phyloP scores from a whole-genome alignment of 53 echinoderm and acorn worm genomes.

The Glandiceps talaboti region DNA sequence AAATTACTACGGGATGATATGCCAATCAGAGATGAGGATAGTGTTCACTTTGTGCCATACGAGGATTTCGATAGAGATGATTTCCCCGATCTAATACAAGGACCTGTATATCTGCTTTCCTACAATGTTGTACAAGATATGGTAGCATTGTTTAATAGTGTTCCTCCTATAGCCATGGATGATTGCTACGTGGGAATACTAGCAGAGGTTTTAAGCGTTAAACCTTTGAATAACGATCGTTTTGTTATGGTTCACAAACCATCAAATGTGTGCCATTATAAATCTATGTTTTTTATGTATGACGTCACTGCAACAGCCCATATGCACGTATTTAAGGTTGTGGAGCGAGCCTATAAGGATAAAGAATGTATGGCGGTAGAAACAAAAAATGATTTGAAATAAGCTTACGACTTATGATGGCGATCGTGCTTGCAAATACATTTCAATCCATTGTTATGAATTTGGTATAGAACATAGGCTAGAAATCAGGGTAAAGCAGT shows the following conservation, averaged over 20 bases:
- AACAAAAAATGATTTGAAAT: too few species aligned
- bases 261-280: constrained; percentile 65
- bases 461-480: too few species aligned
- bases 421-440: too few species aligned
- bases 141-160: constrained; percentile 23
- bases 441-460: too few species aligned
- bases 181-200: constrained; percentile 82
- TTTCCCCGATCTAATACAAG: constrained; percentile 51
- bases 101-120: constrained; percentile 60
- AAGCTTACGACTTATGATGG: too few species aligned
- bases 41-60: constrained; percentile 49
- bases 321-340: constrained; percentile 54
- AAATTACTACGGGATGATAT: constrained; percentile 50
- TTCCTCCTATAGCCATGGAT: constrained; percentile 85
- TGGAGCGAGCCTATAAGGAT: constrained; percentile 30
- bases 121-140: constrained; percentile 55
- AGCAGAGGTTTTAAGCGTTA: constrained; percentile 30
- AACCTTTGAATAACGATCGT: constrained; percentile 43
- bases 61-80: constrained; percentile 35
- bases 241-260: constrained; percentile 60
- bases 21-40: constrained; percentile 47
- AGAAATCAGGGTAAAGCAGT: too few species aligned
- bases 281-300: constrained; percentile 53
- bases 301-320: constrained; percentile 28
- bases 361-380: constrained; percentile 19